A percentile compares a stretch with the other conserved stretches of the same genome.
Conservation (phyloP, 2,113 vertebrate genomes). For the Astatotilapia flaviijosephi region DNA sequence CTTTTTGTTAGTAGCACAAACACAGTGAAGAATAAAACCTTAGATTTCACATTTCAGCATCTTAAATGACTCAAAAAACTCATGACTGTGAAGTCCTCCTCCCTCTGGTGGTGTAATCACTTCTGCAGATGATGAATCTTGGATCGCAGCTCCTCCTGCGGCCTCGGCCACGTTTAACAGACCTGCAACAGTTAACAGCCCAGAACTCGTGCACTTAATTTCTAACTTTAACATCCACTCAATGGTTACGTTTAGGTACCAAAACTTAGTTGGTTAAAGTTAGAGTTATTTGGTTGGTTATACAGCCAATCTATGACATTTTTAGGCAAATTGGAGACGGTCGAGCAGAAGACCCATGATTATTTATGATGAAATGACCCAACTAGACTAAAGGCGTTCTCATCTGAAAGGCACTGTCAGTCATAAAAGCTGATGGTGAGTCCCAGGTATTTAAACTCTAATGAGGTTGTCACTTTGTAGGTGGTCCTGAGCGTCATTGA, state of each 20-base stretch:
- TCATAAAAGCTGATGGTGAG: background rate
- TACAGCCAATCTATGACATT: background rate
- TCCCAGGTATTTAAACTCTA: background rate
- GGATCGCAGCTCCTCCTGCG: background rate
- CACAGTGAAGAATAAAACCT: background rate
- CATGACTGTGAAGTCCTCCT: background rate
- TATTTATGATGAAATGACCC: background rate
- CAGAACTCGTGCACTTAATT: background rate
- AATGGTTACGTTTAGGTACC: background rate
- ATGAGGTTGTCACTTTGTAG: background rate
- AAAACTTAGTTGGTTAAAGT: background rate
- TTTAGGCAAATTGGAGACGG: background rate
- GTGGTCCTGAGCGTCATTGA: background rate
- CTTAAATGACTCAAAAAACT: background rate
- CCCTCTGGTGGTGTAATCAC: background rate
- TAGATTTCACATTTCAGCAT: background rate
- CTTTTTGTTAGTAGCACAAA: background rate
- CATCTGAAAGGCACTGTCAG: background rate
- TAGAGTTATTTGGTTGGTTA: background rate
- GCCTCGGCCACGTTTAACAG: background rate
- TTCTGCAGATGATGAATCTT: background rate
- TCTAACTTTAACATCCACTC: background rate
- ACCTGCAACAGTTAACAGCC: background rate
- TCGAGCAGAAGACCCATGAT: background rate
- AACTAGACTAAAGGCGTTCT: background rate